Percentiles rank a stretch among this genome's conserved stretches.
Conservation (phyloP, 1,140 invertebrate species). For the Diuraphis noxia region DNA sequence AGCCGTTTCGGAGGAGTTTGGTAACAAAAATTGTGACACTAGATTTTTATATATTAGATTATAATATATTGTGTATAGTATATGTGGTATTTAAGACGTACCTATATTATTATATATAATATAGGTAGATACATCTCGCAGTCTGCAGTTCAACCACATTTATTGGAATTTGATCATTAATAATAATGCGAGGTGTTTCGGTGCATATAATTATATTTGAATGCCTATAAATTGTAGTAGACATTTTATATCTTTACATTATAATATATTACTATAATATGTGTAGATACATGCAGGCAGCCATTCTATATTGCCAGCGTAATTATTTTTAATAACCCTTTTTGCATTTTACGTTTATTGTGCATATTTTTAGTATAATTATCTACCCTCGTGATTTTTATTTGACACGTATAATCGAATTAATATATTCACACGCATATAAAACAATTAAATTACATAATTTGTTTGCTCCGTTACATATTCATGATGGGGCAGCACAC, state of each 20-base stretch:
- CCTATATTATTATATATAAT: not conserved
- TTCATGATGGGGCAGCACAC: not conserved
- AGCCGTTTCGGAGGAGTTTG: no score
- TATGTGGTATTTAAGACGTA: not conserved
- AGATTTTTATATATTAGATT: no score
- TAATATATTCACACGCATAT: conserved; percentile 1
- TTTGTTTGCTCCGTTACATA: not conserved
- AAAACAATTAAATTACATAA: conserved; percentile 19
- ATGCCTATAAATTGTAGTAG: not conserved
- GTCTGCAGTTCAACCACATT: no score
- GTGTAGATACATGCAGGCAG: not conserved
- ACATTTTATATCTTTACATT: not conserved
- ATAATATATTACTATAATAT: not conserved
- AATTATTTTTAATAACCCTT: conserved; percentile 19
- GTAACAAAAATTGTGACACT: no score
- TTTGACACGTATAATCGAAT: conserved; percentile 18
- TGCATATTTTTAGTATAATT: conserved; percentile 4
- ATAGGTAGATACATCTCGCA: not conserved
- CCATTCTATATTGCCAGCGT: not conserved
- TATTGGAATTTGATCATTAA: not conserved
- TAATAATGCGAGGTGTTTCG: not conserved
- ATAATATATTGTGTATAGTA: not conserved
- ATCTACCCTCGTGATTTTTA: conserved; percentile 4
- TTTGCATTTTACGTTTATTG: conserved; percentile 16
- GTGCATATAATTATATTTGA: not conserved